Conservation (phyloP, 2,888 invertebrate genomes). For the Cordilura impudica region DNA sequence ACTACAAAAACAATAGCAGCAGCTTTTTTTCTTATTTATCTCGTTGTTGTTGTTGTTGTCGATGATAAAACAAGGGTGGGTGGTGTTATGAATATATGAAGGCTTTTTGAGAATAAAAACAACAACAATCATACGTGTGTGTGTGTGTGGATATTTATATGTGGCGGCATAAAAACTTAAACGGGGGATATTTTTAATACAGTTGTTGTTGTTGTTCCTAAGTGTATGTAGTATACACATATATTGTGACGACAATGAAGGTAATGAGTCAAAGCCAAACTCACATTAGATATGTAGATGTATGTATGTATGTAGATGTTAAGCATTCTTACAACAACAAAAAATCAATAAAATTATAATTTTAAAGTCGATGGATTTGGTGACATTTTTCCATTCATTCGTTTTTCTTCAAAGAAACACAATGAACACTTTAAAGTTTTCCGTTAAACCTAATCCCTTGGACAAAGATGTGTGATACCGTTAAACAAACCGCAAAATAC, state of each 20-base stretch:
- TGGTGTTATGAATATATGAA: conserved; percentile 35
- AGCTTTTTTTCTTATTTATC: conserved; percentile 46
- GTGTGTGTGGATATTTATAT: conserved; percentile 64
- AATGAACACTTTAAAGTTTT: background rate
- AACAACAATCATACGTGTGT: conserved; percentile 40
- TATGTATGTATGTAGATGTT: conserved; percentile 23
- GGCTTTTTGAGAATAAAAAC: conserved; percentile 42
- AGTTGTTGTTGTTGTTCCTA: conserved; percentile 27
- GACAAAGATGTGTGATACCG: background rate
- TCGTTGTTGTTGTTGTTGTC: conserved; percentile 2
- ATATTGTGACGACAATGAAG: conserved; percentile 48
- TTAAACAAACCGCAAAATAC: background rate
- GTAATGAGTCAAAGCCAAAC: conserved; percentile 74
- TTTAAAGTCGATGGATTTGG: conserved; percentile 37
- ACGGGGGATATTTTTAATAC: conserved; percentile 54
- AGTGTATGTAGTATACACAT: background rate
- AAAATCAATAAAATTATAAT: conserved; percentile 54
- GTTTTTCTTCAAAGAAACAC: conserved; percentile 5
- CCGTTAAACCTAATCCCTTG: background rate
- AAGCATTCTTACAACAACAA: conserved; percentile 29
- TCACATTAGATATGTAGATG: conserved; percentile 38
- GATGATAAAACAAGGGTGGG: conserved; percentile 56
- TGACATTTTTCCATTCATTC: conserved; percentile 17
- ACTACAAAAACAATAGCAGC: conserved; percentile 53
- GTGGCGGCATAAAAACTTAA: conserved; percentile 45